Base-by-base conservation (phyloP, 2,797 vertebrate species). In the Amniataba percoides region DNA sequence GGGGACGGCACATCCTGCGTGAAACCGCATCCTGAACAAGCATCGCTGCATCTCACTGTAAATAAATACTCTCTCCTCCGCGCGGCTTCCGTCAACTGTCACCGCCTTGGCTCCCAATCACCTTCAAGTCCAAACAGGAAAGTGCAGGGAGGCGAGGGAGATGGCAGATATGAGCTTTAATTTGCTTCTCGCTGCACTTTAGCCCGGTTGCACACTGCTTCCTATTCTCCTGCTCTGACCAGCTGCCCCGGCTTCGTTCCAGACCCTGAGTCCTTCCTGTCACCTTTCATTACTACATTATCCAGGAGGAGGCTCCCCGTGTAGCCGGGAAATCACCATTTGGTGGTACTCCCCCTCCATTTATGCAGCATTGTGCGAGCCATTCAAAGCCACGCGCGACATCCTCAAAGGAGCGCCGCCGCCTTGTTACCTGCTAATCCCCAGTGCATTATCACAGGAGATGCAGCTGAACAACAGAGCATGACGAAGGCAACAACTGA, bases 51-150 rank as follows among this genome's bases (percentile, higher is more conserved):
- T 96, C 95, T 96, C 95, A 97, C 96, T 97, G 97, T 98, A 99
- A 99, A 98, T 98, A 99, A 99, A 99, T 97, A 97, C 95, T 96
- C 97, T 96, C 96, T 96, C 95, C 95, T 96, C 89, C 94, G 93
- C 94, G 95, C 89, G 89, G 95, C 95, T 98, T 99, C 97, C 97
- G 96, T 96, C 97, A 97, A 97, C 97, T 97, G 97, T 97, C 97
- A 97, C 93, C 94, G 96, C 96, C 95, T 96, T 95, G 96, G 96
- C 96, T 97, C 90, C 96, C 97, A 97, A 97, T 97, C 96, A 97
- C 96, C 96, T 97, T 97, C 96, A 96, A 97, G 97, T 98, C 97
- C 97, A 98, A 99, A 98, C 97, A 98, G 97, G 97, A 98, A 98
- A 96, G 95, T 94, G 95, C 95, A 96, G 96, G 95, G 96, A 96